Conservation (phyloP, 2,113 vertebrate species). For the Aplodontia rufa region DNA sequence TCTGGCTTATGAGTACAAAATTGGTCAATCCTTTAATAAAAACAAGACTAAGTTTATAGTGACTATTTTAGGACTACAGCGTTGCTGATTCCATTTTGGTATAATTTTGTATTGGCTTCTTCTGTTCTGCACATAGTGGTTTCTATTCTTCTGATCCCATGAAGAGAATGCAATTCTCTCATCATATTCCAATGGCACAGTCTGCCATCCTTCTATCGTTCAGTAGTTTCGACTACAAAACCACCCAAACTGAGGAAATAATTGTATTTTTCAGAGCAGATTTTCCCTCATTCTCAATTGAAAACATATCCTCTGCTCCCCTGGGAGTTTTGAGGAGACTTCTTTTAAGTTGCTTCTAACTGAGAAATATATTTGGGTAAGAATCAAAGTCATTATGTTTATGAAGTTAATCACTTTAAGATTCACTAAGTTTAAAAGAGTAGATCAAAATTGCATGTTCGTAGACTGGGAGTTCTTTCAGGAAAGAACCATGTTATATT, state of each 20-base stretch:
- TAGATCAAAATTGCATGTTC: not conserved
- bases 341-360: conserved; percentile 29
- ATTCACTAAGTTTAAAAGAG: conserved; percentile 25
- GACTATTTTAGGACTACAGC: not conserved
- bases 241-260: not conserved
- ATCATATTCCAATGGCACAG: not conserved
- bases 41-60: not conserved
- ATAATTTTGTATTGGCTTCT: not conserved
- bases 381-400: conserved; percentile 29
- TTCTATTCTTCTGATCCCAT: not conserved
- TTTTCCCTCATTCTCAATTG: not conserved
- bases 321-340: not conserved
- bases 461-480: not conserved
- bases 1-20: not conserved
- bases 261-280: not conserved
- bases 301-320: not conserved
- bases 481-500: not conserved
- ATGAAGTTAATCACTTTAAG: conserved; percentile 40
- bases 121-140: not conserved
- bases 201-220: not conserved
- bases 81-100: not conserved
- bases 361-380: conserved; percentile 18
- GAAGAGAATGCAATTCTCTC: not conserved
- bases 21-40: not conserved
- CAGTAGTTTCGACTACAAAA: not conserved